A percentile compares a stretch with the other conserved stretches of the same genome.
Evolutionary conservation across 2,888 invertebrate species (phyloP).

Genomic region (Lingula anatina): DNA sequence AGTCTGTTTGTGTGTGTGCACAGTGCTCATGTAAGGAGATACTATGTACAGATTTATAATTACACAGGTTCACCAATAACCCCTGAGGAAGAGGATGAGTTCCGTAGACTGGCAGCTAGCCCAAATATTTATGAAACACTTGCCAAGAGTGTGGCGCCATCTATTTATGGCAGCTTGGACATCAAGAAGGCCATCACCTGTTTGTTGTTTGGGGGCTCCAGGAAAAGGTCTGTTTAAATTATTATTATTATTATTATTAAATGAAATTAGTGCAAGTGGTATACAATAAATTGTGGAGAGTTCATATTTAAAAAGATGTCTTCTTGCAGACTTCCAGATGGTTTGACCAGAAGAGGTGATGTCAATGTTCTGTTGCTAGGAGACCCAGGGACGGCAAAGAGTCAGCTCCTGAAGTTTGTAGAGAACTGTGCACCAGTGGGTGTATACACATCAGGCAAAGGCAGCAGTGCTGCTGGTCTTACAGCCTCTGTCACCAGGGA

Average conservation of each 20-base stretch:
- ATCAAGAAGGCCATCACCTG: constrained; percentile 97
- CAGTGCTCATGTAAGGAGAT: too few species aligned
- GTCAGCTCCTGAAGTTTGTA: constrained; percentile 94
- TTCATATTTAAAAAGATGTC: too few species aligned
- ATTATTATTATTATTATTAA: not conserved
- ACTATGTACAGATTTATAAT: too few species aligned
- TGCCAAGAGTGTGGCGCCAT: constrained; percentile 88
- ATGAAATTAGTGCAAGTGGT: too few species aligned
- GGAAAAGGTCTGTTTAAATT: constrained; percentile 52
- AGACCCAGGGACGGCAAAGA: constrained; percentile 99
- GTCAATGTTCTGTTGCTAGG: constrained; percentile 92
- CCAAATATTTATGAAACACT: constrained; percentile 85
- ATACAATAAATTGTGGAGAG: too few species aligned
- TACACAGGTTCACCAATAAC: constrained; percentile 41
- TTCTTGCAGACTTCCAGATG: constrained; percentile 73
- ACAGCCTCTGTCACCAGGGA: constrained; percentile 96
- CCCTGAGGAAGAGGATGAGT: constrained; percentile 73
- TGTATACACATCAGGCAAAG: constrained; percentile 98
- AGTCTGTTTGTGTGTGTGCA: too few species aligned
- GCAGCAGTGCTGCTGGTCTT: constrained; percentile 96
- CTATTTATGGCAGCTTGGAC: constrained; percentile 88
- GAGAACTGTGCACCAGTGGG: constrained; percentile 91
- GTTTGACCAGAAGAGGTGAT: constrained; percentile 90
- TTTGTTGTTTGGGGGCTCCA: constrained; percentile 83
- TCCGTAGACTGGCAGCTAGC: constrained; percentile 76